Conservation (phyloP, 2,888 invertebrate species). For the Morpho achilles region DNA sequence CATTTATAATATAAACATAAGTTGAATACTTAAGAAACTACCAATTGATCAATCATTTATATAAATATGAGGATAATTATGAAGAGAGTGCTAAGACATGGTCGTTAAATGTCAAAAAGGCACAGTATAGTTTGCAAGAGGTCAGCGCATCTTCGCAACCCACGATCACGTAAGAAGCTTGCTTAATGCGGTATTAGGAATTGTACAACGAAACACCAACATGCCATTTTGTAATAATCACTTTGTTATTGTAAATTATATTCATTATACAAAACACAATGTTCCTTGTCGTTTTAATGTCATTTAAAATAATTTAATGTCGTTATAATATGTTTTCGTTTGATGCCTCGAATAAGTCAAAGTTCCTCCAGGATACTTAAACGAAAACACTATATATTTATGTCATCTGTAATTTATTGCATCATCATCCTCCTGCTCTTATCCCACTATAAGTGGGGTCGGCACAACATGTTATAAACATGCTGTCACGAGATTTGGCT, state of each 20-base stretch:
- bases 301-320: no score
- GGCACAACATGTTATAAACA: no score
- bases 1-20: background rate
- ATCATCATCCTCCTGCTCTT: no score
- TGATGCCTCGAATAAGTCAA: no score
- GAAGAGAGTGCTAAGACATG: conserved; percentile 20
- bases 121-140: conserved; percentile 29
- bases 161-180: conserved; percentile 32
- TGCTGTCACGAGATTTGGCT: no score
- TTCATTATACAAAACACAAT: background rate
- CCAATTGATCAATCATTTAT: conserved; percentile 30
- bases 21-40: conserved; percentile 24
- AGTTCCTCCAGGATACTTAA: no score
- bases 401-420: no score
- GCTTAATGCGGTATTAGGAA: conserved; percentile 1
- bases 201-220: background rate
- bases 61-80: conserved; percentile 30
- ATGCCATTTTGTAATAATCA: background rate
- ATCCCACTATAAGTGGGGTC: no score
- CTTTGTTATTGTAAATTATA: background rate
- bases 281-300: no score
- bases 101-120: conserved; percentile 34
- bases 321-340: no score
- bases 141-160: conserved; percentile 35
- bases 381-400: no score